Percentiles rank a stretch among this genome's conserved stretches.
These are phyloP conservation scores for Coptodon bakossiorum DNA, from an alignment of 2,113 vertebrate species.

Conservation along the genomic window DNA sequence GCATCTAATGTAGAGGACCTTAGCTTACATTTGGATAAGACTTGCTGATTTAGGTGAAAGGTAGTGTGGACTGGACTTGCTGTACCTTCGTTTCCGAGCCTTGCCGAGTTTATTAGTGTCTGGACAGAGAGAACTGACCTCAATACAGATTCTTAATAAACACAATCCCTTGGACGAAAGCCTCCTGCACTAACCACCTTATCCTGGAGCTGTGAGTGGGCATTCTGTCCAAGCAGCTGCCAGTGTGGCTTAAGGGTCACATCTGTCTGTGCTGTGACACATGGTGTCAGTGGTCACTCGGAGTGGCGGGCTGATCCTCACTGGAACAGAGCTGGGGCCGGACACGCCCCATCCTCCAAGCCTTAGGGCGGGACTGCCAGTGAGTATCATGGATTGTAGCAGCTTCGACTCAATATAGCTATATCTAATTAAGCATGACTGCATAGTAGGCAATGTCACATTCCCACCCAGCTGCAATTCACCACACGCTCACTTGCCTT, in stretches of 20 bases:
- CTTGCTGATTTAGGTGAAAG: constrained; percentile 23
- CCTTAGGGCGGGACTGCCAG: constrained; percentile 11
- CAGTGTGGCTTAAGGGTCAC: constrained; percentile 57
- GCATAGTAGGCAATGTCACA: not conserved
- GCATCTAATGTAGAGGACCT: constrained; percentile 2
- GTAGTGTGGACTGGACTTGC: not conserved
- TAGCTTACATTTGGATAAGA: not conserved
- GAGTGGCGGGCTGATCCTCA: constrained; percentile 30
- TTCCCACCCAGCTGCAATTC: not conserved
- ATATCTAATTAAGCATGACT: constrained; percentile 11
- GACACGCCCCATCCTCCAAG: not conserved
- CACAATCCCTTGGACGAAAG: constrained; percentile 46
- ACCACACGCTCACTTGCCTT: not conserved
- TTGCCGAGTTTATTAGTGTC: constrained; percentile 1
- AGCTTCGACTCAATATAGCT: not conserved
- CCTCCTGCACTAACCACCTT: constrained; percentile 5
- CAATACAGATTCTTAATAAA: constrained; percentile 69
- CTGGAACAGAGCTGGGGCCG: not conserved
- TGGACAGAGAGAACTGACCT: constrained; percentile 60
- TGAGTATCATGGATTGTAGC: not conserved
- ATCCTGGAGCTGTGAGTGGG: constrained; percentile 2
- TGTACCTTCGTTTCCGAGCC: constrained; percentile 15
- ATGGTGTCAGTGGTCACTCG: constrained; percentile 53
- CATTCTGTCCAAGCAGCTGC: constrained; percentile 23
- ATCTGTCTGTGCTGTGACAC: constrained; percentile 59